Percentiles rank a stretch among this genome's conserved stretches.
These are phyloP conservation scores for Bombus superbus DNA, from an alignment of 1,140 invertebrate species.

Conservation along the genomic window DNA sequence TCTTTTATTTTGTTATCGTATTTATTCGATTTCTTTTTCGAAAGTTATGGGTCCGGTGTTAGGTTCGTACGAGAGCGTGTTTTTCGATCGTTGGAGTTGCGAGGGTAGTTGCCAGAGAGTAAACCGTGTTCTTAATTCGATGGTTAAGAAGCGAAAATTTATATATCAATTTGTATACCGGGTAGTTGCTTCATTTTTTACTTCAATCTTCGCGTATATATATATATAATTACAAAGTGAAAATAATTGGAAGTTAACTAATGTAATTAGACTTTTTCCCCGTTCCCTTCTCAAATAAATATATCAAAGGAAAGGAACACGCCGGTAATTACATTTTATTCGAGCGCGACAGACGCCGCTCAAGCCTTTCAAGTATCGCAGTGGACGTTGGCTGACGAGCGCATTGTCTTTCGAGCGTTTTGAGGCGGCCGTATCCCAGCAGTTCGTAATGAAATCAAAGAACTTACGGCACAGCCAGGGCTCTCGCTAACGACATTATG, in stretches of 20 bases:
- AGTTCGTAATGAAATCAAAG: constrained; percentile 36
- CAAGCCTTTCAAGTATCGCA: constrained; percentile 31
- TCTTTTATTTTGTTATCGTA: neutral
- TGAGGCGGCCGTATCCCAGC: neutral
- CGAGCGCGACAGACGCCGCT: constrained; percentile 5
- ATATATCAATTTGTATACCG: too few relatives aligned
- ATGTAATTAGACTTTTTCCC: neutral
- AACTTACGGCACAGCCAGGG: neutral
- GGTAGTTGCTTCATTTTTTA: neutral
- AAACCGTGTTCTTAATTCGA: neutral
- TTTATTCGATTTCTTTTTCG: neutral
- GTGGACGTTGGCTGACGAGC: neutral
- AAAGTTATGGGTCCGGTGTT: neutral
- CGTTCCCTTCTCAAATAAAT: neutral
- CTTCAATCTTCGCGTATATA: neutral
- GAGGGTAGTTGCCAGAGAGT: neutral
- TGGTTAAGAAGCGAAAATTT: too few relatives aligned
- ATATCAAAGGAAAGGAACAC: neutral
- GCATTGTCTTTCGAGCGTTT: constrained; percentile 16
- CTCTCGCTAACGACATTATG: constrained; percentile 21
- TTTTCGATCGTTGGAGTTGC: neutral
- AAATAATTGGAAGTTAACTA: neutral
- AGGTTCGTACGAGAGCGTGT: too few relatives aligned
- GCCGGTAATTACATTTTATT: constrained; percentile 14
- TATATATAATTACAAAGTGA: neutral